Evolutionary conservation across 2,113 vertebrate genomes (phyloP), one percentile per base, ranked within the genome.

Genomic region (Podilymbus podiceps): DNA sequence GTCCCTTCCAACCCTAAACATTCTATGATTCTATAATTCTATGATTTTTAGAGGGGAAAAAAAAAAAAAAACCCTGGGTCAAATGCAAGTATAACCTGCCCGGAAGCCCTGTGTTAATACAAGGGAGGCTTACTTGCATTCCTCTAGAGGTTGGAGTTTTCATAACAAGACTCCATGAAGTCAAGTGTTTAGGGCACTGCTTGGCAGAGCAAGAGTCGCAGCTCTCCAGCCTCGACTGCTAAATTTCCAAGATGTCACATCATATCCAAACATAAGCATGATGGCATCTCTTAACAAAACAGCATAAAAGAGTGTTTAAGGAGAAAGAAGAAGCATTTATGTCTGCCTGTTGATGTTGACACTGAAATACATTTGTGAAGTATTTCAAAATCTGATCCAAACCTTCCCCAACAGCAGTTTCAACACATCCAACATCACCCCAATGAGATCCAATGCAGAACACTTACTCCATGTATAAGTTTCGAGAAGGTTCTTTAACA

Each of bases 251-350:
- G 24, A 6, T 1, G 21, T 23, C 1, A 0, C 62, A 33, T 42
- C 69, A 15, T 1, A 7, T 1, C 8, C 27, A 7, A 40, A 33
- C 40, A 4, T 9, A 15, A 67, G 8, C 22, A 5, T 0, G 0
- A 17, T 4, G 6, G 0, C 21, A n/a, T 1, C 42, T 58, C 59
- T 14, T 5, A 8, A 12, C 31, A 80, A 33, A 66, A 5, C 50
- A 89, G 42, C 46, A 10, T 1, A 18, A 25, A 6, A 24, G 9
- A 27, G 23, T 0, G 3, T 17, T 31, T 5, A 8, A 33, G 49
- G 20, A 52, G 25, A 56, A 52, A 84, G 19, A 20, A 24, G 7
- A 6, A 53, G 14, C 2, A 4, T 24, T 40, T 55, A 24, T 9
- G 9, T 22, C 56, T 53, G 33, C 59, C 44, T 77, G 18, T 8